Conservation (phyloP, 1,140 invertebrate genomes). For the Aporrectodea caliginosa region DNA sequence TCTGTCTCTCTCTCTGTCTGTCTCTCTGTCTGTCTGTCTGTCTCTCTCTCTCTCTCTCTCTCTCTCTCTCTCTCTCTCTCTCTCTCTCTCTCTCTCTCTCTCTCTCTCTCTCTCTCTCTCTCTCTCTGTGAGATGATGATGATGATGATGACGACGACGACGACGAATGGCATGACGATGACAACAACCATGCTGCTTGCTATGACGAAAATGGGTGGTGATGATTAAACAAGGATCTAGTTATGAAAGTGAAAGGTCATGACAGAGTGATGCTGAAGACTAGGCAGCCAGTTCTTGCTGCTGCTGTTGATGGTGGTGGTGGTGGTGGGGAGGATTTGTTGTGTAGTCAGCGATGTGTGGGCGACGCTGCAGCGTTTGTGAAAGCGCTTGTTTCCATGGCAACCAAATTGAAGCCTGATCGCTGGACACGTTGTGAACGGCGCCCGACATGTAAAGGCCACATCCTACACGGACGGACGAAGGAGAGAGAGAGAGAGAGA, state of each 20-base stretch:
- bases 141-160: background rate
- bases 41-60: background rate
- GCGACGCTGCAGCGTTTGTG: background rate
- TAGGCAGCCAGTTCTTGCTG: background rate
- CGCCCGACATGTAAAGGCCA: background rate
- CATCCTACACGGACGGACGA: background rate
- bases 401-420: background rate
- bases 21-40: background rate
- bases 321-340: background rate
- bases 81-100: constrained; percentile 1
- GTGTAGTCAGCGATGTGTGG: background rate
- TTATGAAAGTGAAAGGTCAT: background rate
- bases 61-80: background rate
- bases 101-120: constrained; percentile 1
- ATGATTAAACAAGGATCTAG: background rate
- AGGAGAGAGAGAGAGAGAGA: background rate
- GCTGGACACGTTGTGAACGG: background rate
- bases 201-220: background rate
- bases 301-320: background rate
- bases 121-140: background rate
- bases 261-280: background rate
- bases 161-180: too few species aligned
- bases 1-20: background rate
- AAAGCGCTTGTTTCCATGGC: background rate
- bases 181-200: background rate